These are phyloP conservation scores for Megalops cyprinoides DNA, from an alignment of 2,797 vertebrate genomes.

Conservation along the genomic window DNA sequence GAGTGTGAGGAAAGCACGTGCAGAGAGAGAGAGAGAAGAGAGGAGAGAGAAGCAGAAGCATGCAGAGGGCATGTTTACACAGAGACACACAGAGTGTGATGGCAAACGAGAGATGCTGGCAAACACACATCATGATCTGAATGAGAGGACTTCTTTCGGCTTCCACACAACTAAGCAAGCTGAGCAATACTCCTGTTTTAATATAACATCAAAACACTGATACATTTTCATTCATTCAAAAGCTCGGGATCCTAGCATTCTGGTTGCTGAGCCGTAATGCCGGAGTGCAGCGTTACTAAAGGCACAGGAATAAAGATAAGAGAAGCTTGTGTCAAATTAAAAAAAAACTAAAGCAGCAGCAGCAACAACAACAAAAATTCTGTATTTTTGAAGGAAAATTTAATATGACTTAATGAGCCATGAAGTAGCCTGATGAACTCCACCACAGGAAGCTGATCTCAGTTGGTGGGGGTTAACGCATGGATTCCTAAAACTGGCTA, in stretches of 20 bases:
- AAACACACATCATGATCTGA: not conserved
- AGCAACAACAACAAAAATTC: not conserved
- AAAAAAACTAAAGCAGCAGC: too few relatives aligned
- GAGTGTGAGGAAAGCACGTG: constrained; percentile 46
- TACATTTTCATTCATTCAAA: not conserved
- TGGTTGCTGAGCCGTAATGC: not conserved
- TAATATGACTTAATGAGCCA: too few relatives aligned
- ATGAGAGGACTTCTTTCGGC: not conserved
- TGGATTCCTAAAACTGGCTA: too few relatives aligned
- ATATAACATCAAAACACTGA: not conserved
- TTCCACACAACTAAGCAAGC: not conserved
- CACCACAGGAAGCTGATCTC: too few relatives aligned
- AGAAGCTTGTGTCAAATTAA: too few relatives aligned
- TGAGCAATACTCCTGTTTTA: not conserved
- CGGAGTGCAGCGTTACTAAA: not conserved
- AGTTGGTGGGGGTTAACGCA: too few relatives aligned
- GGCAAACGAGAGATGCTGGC: not conserved
- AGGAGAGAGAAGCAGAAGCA: not conserved
- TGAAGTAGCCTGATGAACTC: too few relatives aligned
- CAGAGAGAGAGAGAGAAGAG: not conserved
- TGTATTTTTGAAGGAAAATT: too few relatives aligned
- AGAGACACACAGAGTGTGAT: not conserved
- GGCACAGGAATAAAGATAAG: not conserved
- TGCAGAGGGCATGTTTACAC: constrained; percentile 3
- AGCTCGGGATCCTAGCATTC: not conserved